A percentile compares a stretch with the other conserved stretches of the same genome.
Conservation (phyloP, 2,113 vertebrate genomes). For the Oceanodroma tethys region DNA sequence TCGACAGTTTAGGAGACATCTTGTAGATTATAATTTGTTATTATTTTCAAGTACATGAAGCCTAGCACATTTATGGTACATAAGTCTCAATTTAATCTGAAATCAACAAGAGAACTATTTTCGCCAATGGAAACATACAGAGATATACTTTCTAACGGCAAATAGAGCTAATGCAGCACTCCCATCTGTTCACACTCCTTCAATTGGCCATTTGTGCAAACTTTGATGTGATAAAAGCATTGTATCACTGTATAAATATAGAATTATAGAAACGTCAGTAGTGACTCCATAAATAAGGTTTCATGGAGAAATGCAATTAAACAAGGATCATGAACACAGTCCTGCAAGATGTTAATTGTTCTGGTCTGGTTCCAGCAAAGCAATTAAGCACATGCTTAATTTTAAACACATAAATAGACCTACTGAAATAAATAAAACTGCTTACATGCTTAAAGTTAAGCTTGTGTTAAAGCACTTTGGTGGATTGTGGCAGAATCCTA, state of each 20-base stretch:
- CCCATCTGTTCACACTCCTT: slow-evolving; percentile 69
- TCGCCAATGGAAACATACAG: slow-evolving; percentile 32
- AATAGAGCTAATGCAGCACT: slow-evolving; percentile 67
- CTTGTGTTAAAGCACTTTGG: background rate
- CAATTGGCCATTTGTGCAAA: slow-evolving; percentile 61
- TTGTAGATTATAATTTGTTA: slow-evolving; percentile 1
- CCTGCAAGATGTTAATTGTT: slow-evolving; percentile 32
- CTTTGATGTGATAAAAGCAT: slow-evolving; percentile 68
- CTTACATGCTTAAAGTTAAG: slow-evolving; percentile 16
- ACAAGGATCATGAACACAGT: slow-evolving; percentile 31
- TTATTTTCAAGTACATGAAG: slow-evolving; percentile 37
- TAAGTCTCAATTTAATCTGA: slow-evolving; percentile 9
- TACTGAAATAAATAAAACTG: slow-evolving; percentile 21
- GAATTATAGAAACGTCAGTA: slow-evolving; percentile 50
- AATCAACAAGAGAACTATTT: slow-evolving; percentile 51
- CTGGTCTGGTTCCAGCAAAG: slow-evolving; percentile 41
- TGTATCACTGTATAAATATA: slow-evolving; percentile 66
- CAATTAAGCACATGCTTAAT: slow-evolving; percentile 55
- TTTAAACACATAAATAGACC: slow-evolving; percentile 35
- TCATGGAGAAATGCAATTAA: slow-evolving; percentile 53
- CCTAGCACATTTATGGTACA: background rate
- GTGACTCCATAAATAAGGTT: slow-evolving; percentile 51
- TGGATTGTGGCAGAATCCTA: background rate
- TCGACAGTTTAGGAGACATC: background rate
- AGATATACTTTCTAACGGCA: slow-evolving; percentile 56